Conservation (phyloP, 2,888 invertebrate genomes). For the Gryllus longicercus region DNA sequence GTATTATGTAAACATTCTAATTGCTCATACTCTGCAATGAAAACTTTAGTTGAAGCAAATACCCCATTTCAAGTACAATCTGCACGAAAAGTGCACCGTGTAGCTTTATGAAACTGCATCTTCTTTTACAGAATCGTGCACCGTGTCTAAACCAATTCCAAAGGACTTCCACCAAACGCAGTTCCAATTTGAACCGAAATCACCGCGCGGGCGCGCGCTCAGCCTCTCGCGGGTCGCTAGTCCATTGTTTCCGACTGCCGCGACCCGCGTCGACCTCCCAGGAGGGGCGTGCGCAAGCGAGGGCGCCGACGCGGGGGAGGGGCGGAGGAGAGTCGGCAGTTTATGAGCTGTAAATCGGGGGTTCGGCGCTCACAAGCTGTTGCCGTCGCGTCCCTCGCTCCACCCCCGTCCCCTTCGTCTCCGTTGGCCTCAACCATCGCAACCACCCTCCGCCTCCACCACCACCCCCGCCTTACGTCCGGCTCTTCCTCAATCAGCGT, state of each 20-base stretch:
- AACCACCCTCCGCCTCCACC: background rate
- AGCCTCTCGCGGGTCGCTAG: background rate
- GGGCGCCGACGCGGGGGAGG: background rate
- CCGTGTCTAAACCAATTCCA: too few relatives aligned
- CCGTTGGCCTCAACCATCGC: background rate
- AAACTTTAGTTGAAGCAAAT: too few relatives aligned
- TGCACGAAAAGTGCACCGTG: too few relatives aligned
- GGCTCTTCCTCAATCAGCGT: background rate
- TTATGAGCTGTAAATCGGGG: slow-evolving; percentile 1
- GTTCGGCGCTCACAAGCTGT: slow-evolving; percentile 6
- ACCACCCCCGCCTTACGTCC: background rate
- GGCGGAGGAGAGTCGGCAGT: background rate
- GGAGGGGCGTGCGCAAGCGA: background rate
- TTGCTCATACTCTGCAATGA: too few relatives aligned
- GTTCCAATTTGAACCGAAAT: background rate
- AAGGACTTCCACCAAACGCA: too few relatives aligned
- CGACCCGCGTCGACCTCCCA: background rate
- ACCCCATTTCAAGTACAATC: too few relatives aligned
- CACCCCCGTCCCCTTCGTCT: background rate
- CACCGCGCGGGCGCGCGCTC: background rate
- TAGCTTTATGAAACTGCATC: too few relatives aligned
- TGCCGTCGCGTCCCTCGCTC: background rate
- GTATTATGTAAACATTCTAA: too few relatives aligned
- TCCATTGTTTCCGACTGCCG: background rate
- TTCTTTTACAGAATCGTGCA: too few relatives aligned